Evolutionary conservation across 2,797 vertebrate species (phyloP).

Genomic region (Poecile montanus): DNA sequence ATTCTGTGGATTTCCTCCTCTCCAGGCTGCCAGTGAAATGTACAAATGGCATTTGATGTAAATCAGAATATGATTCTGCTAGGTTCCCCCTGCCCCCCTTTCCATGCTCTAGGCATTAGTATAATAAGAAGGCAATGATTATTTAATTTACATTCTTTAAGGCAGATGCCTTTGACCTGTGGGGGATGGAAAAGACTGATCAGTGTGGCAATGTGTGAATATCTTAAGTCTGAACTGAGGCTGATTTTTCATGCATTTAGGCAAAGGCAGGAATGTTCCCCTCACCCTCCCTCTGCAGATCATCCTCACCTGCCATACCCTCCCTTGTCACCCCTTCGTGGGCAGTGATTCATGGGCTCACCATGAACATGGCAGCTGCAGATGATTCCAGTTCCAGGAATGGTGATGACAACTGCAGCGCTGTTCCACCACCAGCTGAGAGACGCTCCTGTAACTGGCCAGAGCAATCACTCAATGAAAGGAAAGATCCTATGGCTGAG

Average conservation of each 20-base stretch:
- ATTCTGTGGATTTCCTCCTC: not conserved
- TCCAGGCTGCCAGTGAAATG: not conserved
- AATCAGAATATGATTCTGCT: constrained; percentile 1
- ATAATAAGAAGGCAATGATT: not conserved
- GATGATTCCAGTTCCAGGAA: not conserved
- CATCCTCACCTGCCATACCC: not conserved
- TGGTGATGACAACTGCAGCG: not conserved
- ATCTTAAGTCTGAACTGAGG: not conserved
- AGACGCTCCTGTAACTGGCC: not conserved
- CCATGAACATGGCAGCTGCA: not conserved
- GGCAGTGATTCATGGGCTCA: not conserved
- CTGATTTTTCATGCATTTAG: not conserved
- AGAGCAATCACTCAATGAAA: not conserved
- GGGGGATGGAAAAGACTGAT: not conserved
- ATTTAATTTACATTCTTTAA: not conserved
- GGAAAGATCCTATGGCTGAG: not conserved
- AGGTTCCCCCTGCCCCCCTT: rapidly evolving
- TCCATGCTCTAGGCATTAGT: not conserved
- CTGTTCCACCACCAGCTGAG: constrained; percentile 9
- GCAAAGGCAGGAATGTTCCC: not conserved
- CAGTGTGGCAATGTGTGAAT: not conserved
- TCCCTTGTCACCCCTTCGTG: not conserved
- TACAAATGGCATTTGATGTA: not conserved
- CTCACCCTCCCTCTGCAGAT: not conserved
- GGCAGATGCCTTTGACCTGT: not conserved